Evolutionary conservation across 1,140 invertebrate species (phyloP).

Genomic region (Drosophila chauvacae): DNA sequence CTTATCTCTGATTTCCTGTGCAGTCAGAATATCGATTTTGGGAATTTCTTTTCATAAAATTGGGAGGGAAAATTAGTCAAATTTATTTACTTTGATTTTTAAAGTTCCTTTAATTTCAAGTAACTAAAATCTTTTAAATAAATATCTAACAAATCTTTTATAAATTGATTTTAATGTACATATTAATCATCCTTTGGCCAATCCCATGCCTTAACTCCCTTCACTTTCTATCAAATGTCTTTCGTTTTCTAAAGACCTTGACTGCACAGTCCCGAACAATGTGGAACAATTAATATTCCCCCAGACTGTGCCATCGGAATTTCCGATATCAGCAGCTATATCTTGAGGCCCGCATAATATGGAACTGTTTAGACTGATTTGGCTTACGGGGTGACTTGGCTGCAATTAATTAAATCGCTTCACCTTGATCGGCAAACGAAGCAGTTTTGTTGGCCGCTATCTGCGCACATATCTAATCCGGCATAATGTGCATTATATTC

Average conservation of each 20-base stretch:
- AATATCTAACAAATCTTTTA: not conserved
- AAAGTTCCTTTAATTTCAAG: too few species aligned
- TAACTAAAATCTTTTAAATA: too few species aligned
- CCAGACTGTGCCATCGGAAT: slow-evolving; percentile 29
- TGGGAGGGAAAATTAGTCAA: too few species aligned
- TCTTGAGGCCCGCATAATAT: slow-evolving; percentile 37
- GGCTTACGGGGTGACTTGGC: slow-evolving; percentile 51
- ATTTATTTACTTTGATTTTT: slow-evolving; percentile 2
- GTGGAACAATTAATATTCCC: slow-evolving; percentile 45
- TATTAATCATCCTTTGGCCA: slow-evolving; percentile 18
- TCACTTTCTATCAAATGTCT: slow-evolving; percentile 44
- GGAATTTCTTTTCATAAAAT: slow-evolving; percentile 4
- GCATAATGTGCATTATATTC: slow-evolving; percentile 62
- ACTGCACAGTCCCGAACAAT: slow-evolving; percentile 24
- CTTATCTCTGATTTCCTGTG: slow-evolving; percentile 22
- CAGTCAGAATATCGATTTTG: slow-evolving; percentile 6
- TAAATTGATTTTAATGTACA: not conserved
- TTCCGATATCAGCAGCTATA: slow-evolving; percentile 33
- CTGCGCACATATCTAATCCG: slow-evolving; percentile 71
- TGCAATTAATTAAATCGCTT: slow-evolving; percentile 68
- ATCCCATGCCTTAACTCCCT: slow-evolving; percentile 9
- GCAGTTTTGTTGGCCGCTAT: slow-evolving; percentile 49
- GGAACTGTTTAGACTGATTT: slow-evolving; percentile 28
- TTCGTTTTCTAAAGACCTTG: slow-evolving; percentile 43
- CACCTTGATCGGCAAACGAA: slow-evolving; percentile 69